Conservation (phyloP, 1,140 invertebrate genomes). For the Orius laevigatus region DNA sequence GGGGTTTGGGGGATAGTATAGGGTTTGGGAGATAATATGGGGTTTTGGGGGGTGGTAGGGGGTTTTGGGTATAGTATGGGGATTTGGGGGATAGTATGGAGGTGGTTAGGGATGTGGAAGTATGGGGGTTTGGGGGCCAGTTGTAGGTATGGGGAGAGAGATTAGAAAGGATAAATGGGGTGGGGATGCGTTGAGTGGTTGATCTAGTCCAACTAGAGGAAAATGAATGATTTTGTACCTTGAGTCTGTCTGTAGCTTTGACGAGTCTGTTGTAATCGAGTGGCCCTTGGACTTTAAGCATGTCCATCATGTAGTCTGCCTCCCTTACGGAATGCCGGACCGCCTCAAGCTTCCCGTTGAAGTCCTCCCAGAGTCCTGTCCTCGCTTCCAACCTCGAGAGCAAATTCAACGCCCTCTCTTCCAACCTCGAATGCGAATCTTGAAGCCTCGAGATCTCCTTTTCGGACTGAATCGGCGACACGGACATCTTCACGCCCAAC, state of each 20-base stretch:
- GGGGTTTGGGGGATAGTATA: too few species aligned
- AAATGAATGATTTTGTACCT: too few species aligned
- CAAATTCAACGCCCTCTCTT: conserved; percentile 46
- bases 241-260: conserved; percentile 18
- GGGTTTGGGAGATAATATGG: too few species aligned
- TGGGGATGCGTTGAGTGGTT: too few species aligned
- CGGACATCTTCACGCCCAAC: conserved; percentile 46
- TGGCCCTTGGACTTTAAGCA: conserved; percentile 58
- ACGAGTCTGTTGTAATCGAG: conserved; percentile 61
- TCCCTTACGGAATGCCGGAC: conserved; percentile 64
- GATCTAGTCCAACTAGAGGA: too few species aligned
- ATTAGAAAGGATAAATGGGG: too few species aligned
- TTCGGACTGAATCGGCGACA: conserved; percentile 56
- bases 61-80: too few species aligned
- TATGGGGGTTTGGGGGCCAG: too few species aligned
- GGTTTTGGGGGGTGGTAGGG: too few species aligned
- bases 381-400: conserved; percentile 43
- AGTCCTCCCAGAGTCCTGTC: conserved; percentile 43
- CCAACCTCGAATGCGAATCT: conserved; percentile 50
- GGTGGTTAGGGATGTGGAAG: too few species aligned
- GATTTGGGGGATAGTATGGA: too few species aligned
- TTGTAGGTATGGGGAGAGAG: too few species aligned
- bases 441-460: conserved; percentile 53
- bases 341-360: conserved; percentile 50
- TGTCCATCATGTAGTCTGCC: conserved; percentile 70